Evolutionary conservation across 2,797 vertebrate species (phyloP), one percentile per base, ranked within the genome.

Genomic region (Hybognathus amarus): DNA sequence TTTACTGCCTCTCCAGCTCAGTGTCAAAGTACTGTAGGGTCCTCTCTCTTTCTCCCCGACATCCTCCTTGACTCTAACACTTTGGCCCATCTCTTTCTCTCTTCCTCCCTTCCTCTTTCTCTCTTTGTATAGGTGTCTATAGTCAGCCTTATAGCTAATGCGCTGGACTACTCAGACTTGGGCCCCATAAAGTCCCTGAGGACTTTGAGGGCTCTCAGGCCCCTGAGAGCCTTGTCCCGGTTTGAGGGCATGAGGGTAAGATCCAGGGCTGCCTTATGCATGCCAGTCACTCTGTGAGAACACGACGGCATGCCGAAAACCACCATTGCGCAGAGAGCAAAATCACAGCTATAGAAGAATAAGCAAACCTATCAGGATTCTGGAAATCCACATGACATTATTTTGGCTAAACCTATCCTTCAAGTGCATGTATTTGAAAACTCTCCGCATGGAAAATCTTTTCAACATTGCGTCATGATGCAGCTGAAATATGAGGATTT

Each of bases 181-280:
- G 98, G 98, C 96, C 97, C 98, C 94, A 99, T 99, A 97, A 99
- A 99, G 94, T 99, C 98, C 95, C 97, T 99, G 97, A 99, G 97
- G 96, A 99, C 98, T 95, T 96, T 99, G 95, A 98, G 98, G 97
- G 98, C 98, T 95, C 97, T 99, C 97, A 97, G 98, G 95, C 98
- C 98, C 95, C 97, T 99, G 97, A 99, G 98, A 97, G 98, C 98
- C 96, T 97, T 99, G 94, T 99, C 98, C 96, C 97, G 98, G 96
- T 99, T 99, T 99, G 98, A 99, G 97, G 98, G 98, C 94, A 99
- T 99, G 98, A 99, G 98, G 98, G 98, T 99, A 99, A 99, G 98
- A 97, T 94, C 88, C 87, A 88, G 94, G 93, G 91, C 93, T 94
- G 96, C 96, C 96, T 97, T 97, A 96, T 98, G 98, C 98, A 99